Evolutionary conservation across 2,113 vertebrate species (phyloP), one percentile per base, ranked within the genome.

Genomic region (Ceuthmochares aereus): DNA sequence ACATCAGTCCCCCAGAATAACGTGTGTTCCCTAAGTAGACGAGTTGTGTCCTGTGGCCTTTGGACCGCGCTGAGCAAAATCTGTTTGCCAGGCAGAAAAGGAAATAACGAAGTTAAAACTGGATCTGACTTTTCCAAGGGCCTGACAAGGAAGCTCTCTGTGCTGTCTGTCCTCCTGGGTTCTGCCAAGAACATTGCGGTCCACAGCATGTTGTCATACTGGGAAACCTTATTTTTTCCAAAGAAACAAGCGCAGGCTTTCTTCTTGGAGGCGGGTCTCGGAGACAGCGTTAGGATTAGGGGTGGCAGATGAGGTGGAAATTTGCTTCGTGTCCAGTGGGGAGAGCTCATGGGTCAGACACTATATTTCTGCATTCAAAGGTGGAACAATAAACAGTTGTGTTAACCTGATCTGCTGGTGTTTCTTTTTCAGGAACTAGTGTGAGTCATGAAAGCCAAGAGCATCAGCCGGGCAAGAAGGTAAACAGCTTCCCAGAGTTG

Each of bases 381-480:
- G 43, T 14, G 64, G 70, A 54, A 15, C 56, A 86, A 37, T 8
- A 14, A 80, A 4, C 16, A 80, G 47, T 52, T 18, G 36, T 15
- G 42, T 23, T 22, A 25, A 82, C 49, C 77, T 59, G 25, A 58
- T 26, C 63, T 4, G 3, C n/a, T 52, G 63, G 4, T 73, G 42
- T 84, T 93, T 94, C 47, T 77, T 45, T 78, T 95, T 49, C 95
- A 97, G 97, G 89, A 84, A 15, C 93, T 36, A 7, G 79, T 49
- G 89, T 51, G 90, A 92, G 47, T 47, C 85, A 55, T 4, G 84
- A 92, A 12, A 74, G 29, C 18, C 89, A n/a, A 12, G 78, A 95
- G 90, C 88, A 87, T 37, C 88, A 96, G 54, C 86, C 93, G 68
- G 96, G 49, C 95, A 96, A 83, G 64, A 96, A 96, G 97, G 97